Conservation (phyloP, 30 jellyfish, hydroid and myxozoan genomes). For the Mastigias papua region DNA sequence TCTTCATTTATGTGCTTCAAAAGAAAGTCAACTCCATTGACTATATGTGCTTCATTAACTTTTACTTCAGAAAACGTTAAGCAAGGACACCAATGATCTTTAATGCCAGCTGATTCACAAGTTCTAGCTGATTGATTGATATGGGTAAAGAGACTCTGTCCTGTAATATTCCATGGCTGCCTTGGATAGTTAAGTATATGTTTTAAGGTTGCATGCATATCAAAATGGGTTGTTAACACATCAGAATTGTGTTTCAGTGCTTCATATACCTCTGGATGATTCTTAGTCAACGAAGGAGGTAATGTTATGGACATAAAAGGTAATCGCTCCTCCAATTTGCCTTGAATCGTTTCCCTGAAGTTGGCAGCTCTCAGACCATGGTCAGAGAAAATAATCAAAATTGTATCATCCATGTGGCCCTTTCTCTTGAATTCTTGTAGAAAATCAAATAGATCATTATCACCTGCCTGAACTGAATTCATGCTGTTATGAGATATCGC, state of each 20-base stretch:
- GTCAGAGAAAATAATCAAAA: slow-evolving; percentile 65
- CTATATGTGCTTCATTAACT: not conserved
- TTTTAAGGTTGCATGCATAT: slow-evolving; percentile 61
- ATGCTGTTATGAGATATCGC: slow-evolving; percentile 52
- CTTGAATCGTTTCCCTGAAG: slow-evolving; percentile 25
- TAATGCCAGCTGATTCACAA: slow-evolving; percentile 81
- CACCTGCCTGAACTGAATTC: slow-evolving; percentile 35
- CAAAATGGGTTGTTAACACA: slow-evolving; percentile 70
- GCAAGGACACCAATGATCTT: slow-evolving; percentile 89
- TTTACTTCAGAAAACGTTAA: slow-evolving; percentile 2
- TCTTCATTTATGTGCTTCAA: slow-evolving; percentile 11
- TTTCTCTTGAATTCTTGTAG: slow-evolving; percentile 13
- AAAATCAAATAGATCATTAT: slow-evolving; percentile 42
- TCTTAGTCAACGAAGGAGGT: slow-evolving; percentile 49
- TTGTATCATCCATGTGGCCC: slow-evolving; percentile 49
- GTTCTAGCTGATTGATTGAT: slow-evolving; percentile 64
- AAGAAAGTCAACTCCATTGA: not conserved
- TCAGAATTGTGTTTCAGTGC: slow-evolving; percentile 22
- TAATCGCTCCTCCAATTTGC: slow-evolving; percentile 74
- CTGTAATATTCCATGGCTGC: slow-evolving; percentile 6
- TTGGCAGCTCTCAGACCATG: slow-evolving; percentile 59
- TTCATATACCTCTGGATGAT: slow-evolving; percentile 3
- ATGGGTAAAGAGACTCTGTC: slow-evolving; percentile 74
- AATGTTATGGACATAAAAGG: slow-evolving; percentile 69
- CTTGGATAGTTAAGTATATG: slow-evolving; percentile 67